phyloP scores from a whole-genome alignment of 2,113 vertebrate genomes.

The Bubo scandiacus region DNA sequence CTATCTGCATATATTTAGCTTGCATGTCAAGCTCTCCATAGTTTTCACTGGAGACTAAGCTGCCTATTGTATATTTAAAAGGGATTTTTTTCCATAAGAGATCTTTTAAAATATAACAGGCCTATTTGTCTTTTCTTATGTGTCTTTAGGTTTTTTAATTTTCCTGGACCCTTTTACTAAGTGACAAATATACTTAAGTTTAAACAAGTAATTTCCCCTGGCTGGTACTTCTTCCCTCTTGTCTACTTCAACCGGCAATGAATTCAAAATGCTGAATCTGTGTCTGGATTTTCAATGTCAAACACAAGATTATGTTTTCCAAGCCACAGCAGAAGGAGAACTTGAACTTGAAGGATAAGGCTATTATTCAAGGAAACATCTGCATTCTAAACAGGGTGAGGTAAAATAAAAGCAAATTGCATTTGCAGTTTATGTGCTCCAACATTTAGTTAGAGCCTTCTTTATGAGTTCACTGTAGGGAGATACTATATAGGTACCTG shows the following conservation, averaged over 20 bases:
- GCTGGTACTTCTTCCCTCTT: neutral
- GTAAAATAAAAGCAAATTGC: neutral
- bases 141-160: slow-evolving; percentile 40
- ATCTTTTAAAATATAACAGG: slow-evolving; percentile 17
- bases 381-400: neutral
- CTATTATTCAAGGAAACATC: neutral
- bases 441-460: neutral
- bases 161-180: slow-evolving; percentile 27
- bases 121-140: slow-evolving; percentile 18
- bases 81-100: slow-evolving; percentile 22
- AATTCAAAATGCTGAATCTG: slow-evolving; percentile 40
- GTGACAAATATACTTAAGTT: slow-evolving; percentile 55
- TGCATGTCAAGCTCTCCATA: neutral
- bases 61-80: slow-evolving; percentile 31
- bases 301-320: neutral
- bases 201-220: slow-evolving; percentile 35
- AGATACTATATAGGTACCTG: neutral
- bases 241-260: neutral
- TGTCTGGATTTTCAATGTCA: slow-evolving; percentile 41
- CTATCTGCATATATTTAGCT: neutral
- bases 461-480: neutral
- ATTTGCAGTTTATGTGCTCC: neutral
- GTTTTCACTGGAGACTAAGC: neutral
- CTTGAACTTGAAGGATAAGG: neutral
- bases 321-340: slow-evolving; percentile 1